These are phyloP conservation scores for Saimiri boliviensis DNA, from an alignment of 2,113 vertebrate species.

Conservation along the genomic window DNA sequence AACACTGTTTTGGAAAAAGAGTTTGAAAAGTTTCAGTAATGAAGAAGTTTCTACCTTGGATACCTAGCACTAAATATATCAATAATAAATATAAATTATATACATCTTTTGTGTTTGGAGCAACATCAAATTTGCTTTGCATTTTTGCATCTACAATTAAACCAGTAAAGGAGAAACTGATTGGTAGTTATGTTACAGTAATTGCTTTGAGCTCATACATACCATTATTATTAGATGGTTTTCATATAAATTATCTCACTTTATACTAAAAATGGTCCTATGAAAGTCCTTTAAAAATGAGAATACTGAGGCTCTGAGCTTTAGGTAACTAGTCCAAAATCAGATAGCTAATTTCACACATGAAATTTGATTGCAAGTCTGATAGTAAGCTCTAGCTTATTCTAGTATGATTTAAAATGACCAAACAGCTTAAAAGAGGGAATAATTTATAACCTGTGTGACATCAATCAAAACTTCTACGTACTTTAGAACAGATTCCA, in stretches of 20 bases:
- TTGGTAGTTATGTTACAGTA: neutral
- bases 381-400: neutral
- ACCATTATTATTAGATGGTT: neutral
- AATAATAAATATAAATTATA: constrained; percentile 7
- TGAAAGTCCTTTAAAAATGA: neutral
- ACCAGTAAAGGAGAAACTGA: neutral
- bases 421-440: neutral
- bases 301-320: neutral
- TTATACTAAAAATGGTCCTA: neutral
- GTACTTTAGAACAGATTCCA: constrained; percentile 14
- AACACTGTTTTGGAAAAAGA: neutral
- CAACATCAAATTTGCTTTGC: neutral
- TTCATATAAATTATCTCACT: neutral
- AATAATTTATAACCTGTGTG: neutral
- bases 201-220: neutral
- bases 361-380: neutral
- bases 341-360: neutral
- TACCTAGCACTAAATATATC: neutral
- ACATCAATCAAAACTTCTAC: constrained; percentile 32
- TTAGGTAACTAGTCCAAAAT: neutral
- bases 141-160: neutral
- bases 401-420: constrained; percentile 30
- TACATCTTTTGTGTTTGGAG: neutral
- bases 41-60: neutral
- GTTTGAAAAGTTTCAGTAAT: neutral